Evolutionary conservation across 35 echinoderm and acorn worm genomes (phyloP), one percentile per base, ranked within the genome.

Genomic region (Eucidaris tribuloides): DNA sequence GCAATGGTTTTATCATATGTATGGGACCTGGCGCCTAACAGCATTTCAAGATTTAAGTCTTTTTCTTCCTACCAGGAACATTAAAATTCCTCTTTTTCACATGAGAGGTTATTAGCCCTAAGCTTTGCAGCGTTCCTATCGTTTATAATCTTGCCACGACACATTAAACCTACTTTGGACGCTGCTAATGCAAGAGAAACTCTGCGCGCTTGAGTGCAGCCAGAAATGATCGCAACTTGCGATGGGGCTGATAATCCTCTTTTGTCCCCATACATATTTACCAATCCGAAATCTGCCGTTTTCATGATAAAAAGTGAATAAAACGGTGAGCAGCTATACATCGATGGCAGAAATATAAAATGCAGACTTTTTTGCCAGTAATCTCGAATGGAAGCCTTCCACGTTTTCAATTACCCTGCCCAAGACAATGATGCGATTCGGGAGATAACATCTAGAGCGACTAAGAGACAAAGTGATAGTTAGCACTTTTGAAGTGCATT

Each of bases 241-340:
- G 68, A 74, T 74, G 68, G 35, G 41, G 35, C 24, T 18, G 68
- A 74, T 74, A 74, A 74, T 74, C 68, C 68, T 33, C 28, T 74
- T 74, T 74, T 74, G 68, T 74, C 68, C 66, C 68, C 48, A 74
- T 74, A 40, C 68, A 74, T 74, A 74, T 74, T 74, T 40, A 74
- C 9, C 9, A 74, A 74, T 41, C 19, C n/a, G 9, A 52, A 52
- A 52, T 52, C 48, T 52, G 48, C 48, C n/a, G 9, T n/a, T 11
- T 52, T 9, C 48, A 52, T n/a, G n/a, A n/a, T n/a, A n/a, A n/a
- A n/a, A n/a, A n/a, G n/a, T n/a, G n/a, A n/a, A n/a, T n/a, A n/a
- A n/a, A n/a, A n/a, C n/a, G n/a, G n/a, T n/a, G n/a, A n/a, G n/a
- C n/a, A n/a, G n/a, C n/a, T n/a, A n/a, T n/a, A n/a, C n/a, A n/a